Conservation (phyloP, 2,113 vertebrate species). For the Propithecus coquereli region DNA sequence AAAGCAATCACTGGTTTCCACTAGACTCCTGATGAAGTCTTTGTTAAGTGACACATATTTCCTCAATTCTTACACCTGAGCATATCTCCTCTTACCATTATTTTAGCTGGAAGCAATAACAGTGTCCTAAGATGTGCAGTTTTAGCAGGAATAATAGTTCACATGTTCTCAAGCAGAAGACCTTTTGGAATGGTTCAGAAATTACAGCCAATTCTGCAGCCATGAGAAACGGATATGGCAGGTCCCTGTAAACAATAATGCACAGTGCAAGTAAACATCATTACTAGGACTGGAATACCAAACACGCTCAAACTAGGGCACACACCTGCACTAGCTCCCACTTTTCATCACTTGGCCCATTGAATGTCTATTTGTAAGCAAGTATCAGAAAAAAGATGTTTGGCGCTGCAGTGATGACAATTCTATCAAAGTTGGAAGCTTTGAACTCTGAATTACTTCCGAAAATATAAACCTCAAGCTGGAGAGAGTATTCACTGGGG, state of each 20-base stretch:
- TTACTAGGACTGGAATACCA: not conserved
- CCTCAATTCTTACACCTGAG: conserved; percentile 1
- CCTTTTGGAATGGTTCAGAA: conserved; percentile 12
- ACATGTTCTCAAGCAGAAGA: not conserved
- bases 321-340: not conserved
- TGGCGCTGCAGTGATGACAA: not conserved
- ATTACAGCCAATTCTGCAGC: not conserved
- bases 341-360: not conserved
- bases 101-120: conserved; percentile 50
- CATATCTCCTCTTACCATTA: not conserved
- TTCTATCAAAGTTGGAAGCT: not conserved
- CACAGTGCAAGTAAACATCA: not conserved
- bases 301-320: not conserved
- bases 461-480: not conserved
- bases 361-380: not conserved
- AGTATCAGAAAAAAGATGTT: not conserved
- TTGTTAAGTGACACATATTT: conserved; percentile 38
- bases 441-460: not conserved
- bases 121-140: not conserved
- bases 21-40: conserved; percentile 23
- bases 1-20: not conserved
- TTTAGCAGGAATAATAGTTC: conserved; percentile 6
- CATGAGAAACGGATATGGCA: not conserved
- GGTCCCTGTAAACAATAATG: not conserved
- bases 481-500: not conserved